Evolutionary conservation across 2,888 invertebrate species (phyloP).

Genomic region (Ornithoptera priamus): DNA sequence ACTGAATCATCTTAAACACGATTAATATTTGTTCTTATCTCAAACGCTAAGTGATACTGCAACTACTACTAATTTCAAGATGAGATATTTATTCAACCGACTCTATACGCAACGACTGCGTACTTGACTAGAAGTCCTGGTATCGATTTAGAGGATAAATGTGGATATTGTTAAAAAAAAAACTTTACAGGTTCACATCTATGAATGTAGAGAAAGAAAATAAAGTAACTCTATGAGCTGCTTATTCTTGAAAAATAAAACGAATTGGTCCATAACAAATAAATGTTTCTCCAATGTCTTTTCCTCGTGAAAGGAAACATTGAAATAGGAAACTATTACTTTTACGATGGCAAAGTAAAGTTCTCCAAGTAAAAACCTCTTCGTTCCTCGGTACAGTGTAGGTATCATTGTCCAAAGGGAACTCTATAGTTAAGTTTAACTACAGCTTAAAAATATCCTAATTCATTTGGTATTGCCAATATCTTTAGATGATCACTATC

Average conservation of each 20-base stretch:
- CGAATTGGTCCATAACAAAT: background rate
- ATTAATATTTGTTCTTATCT: too few relatives aligned
- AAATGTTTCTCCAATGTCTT: background rate
- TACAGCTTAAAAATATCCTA: too few relatives aligned
- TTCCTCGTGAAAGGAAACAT: background rate
- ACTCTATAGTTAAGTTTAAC: too few relatives aligned
- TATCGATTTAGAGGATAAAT: too few relatives aligned
- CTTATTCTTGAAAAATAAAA: background rate
- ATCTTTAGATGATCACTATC: too few relatives aligned
- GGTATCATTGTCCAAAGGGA: background rate
- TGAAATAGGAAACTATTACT: background rate
- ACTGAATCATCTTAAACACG: background rate
- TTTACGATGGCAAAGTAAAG: background rate
- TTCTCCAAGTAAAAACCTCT: background rate
- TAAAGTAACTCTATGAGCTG: background rate
- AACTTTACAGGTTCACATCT: background rate
- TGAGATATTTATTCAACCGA: too few relatives aligned
- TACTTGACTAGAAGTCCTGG: too few relatives aligned
- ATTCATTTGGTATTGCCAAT: too few relatives aligned
- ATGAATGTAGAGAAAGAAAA: too few relatives aligned
- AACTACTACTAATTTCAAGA: too few relatives aligned
- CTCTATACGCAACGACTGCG: too few relatives aligned
- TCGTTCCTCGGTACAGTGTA: background rate
- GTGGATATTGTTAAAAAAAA: background rate
- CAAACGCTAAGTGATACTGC: too few relatives aligned